These are phyloP conservation scores for Platypus cylindrus DNA, from an alignment of 2,888 invertebrate species.

Conservation along the genomic window DNA sequence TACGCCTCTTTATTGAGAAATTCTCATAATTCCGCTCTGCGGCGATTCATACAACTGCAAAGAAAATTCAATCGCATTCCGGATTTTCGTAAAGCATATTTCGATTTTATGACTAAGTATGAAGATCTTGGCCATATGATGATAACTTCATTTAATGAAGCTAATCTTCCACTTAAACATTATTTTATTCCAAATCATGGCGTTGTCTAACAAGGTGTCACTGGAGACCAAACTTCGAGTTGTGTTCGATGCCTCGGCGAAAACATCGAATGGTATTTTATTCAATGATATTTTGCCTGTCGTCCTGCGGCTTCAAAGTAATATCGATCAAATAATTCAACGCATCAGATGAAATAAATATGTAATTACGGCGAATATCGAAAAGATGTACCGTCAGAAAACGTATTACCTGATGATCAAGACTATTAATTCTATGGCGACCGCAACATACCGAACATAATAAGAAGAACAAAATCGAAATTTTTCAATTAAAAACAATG, in stretches of 20 bases:
- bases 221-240: constrained; percentile 1
- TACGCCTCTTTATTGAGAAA: constrained; percentile 9
- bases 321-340: neutral
- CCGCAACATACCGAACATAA: too few species aligned
- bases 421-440: too few species aligned
- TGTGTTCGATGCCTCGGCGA: neutral
- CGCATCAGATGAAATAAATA: neutral
- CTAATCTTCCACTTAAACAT: neutral
- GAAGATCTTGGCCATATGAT: constrained; percentile 8
- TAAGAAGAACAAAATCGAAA: too few species aligned
- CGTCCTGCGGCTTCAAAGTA: neutral
- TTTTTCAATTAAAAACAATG: too few species aligned
- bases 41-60: constrained; percentile 13
- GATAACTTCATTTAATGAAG: too few species aligned
- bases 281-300: neutral
- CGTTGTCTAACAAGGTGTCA: neutral
- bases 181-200: constrained; percentile 1
- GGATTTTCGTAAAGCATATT: constrained; percentile 6
- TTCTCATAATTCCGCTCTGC: constrained; percentile 9
- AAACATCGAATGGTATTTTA: neutral
- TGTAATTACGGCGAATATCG: neutral
- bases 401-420: too few species aligned
- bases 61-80: constrained; percentile 6
- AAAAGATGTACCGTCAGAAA: neutral
- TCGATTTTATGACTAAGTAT: constrained; percentile 11